A percentile compares a stretch with the other conserved stretches of the same genome.
These are phyloP conservation scores for Dynastes hyllus DNA, from an alignment of 2,888 invertebrate species.

Conservation along the genomic window DNA sequence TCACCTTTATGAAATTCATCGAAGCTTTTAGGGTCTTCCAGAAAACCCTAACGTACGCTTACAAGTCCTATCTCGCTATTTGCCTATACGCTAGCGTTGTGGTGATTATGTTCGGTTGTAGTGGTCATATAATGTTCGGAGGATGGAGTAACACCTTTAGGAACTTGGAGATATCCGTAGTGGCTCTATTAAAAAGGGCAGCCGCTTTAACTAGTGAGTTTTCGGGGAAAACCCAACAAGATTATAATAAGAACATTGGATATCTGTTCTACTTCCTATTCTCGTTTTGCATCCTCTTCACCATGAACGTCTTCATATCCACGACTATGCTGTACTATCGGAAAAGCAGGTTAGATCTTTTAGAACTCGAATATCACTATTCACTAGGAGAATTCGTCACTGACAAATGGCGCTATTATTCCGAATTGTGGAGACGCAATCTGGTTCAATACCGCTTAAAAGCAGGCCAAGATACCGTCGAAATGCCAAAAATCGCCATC, in stretches of 20 bases:
- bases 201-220: constrained; percentile 52
- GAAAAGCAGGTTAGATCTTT: constrained; percentile 4
- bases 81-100: constrained; percentile 45
- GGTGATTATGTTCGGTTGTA: constrained; percentile 48
- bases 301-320: constrained; percentile 40
- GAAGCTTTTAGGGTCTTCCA: constrained; percentile 55
- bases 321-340: constrained; percentile 24
- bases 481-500: background rate
- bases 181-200: constrained; percentile 50
- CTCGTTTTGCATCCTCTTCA: constrained; percentile 49
- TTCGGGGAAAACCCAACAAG: constrained; percentile 41
- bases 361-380: background rate
- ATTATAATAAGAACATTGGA: constrained; percentile 25
- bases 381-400: constrained; percentile 17
- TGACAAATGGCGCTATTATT: constrained; percentile 34
- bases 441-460: background rate
- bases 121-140: constrained; percentile 49
- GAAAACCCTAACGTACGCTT: constrained; percentile 50
- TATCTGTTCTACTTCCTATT: constrained; percentile 52
- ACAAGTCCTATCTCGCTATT: constrained; percentile 46
- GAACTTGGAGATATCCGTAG: constrained; percentile 45
- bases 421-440: constrained; percentile 9
- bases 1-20: constrained; percentile 56
- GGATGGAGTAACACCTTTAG: constrained; percentile 44
- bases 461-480: constrained; percentile 4